Evolutionary conservation across 2,113 vertebrate genomes (phyloP), one percentile per base, ranked within the genome.

Genomic region (Crocuta crocuta): DNA sequence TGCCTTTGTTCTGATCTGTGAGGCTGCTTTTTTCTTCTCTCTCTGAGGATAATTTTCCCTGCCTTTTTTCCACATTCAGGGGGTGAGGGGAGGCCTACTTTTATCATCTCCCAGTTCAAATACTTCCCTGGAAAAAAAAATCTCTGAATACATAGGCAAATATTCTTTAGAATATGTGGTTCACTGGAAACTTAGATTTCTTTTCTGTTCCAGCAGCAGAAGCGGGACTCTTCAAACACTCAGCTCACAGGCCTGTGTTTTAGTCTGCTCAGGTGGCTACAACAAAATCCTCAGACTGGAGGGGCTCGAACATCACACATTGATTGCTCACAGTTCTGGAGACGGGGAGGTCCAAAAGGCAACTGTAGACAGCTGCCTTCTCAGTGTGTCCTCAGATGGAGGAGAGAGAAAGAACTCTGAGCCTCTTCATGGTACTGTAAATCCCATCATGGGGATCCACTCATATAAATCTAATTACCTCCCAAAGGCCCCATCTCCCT

Each of bases 11-110:
- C 58, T 70, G 16, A 7, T 79, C 35, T 53, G 5, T 53, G 31
- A 45, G 21, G 76, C 70, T 12, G 4, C 35, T 66, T 78, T 58
- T 84, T 63, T 89, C 61, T 85, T 83, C 78, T 94, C 9, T 96
- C 23, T 91, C 68, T 76, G 31, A 80, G 39, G 48, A 43, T 80
- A 71, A 86, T 94, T 91, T 79, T 58, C 66, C 93, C 61, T 94
- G 58, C n/a, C 50, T 12, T 39, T 63, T 95, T 48, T 71, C 76
- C 45, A 73, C 2, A 55, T 10, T 88, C 39, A 39, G 39, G 73
- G 21, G 2, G 31, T 58, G 33, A 66, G 89, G 80, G 89, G 76
- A 76, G 17, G 10, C 43, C 71, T 48, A 76, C 73, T 97, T 86
- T 94, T 81, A n/a, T 76, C 23, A 73, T 17, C 3, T 83, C 23